Conservation (phyloP, 2,113 vertebrate species). For the Romanogobio albipinnatus region DNA sequence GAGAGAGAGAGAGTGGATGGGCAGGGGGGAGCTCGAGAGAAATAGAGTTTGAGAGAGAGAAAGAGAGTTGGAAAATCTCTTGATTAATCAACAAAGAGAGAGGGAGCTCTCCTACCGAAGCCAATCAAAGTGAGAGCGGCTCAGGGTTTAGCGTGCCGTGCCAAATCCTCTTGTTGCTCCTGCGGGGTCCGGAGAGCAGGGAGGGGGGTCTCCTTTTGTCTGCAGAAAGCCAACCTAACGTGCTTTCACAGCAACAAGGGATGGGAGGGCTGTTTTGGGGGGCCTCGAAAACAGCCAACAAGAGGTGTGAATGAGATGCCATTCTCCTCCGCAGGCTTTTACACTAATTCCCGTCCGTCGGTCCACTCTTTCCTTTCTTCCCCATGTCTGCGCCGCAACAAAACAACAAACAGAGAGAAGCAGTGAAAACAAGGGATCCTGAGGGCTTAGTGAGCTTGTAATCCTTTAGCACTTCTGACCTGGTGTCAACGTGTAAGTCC, state of each 20-base stretch:
- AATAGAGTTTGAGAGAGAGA: conserved; percentile 62
- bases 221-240: conserved; percentile 94
- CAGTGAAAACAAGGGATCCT: conserved; percentile 79
- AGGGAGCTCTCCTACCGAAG: conserved; percentile 72
- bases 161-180: conserved; percentile 83
- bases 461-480: conserved; percentile 83
- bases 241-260: conserved; percentile 91
- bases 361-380: conserved; percentile 71
- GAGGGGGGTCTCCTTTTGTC: conserved; percentile 86
- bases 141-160: conserved; percentile 66
- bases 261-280: conserved; percentile 76
- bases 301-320: conserved; percentile 93
- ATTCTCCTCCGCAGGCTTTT: conserved; percentile 90
- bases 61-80: conserved; percentile 75
- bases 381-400: conserved; percentile 84
- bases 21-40: conserved; percentile 62
- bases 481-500: conserved; percentile 76
- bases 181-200: conserved; percentile 82
- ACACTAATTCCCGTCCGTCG: conserved; percentile 78
- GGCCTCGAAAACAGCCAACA: conserved; percentile 86
- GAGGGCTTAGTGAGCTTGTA: conserved; percentile 80
- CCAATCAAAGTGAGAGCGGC: conserved; percentile 77
- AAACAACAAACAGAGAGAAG: conserved; percentile 84
- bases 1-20: conserved; percentile 2
- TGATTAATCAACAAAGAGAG: conserved; percentile 79